These are phyloP conservation scores for Chromis chromis DNA, from an alignment of 2,797 vertebrate species.

Conservation along the genomic window DNA sequence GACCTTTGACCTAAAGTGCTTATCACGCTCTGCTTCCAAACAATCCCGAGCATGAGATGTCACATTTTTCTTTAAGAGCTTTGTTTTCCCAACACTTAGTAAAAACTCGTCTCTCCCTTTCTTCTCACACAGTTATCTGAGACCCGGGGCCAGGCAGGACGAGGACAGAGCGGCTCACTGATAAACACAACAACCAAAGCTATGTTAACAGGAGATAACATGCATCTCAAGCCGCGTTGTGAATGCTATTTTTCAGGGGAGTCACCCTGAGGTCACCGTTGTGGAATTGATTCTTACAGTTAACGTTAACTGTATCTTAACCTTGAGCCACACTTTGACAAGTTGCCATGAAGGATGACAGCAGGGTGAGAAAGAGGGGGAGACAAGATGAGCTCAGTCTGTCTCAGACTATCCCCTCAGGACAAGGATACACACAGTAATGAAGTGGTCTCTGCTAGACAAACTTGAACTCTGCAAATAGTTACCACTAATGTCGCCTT, in stretches of 20 bases:
- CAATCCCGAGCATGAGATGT: slow-evolving; percentile 61
- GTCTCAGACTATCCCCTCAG: slow-evolving; percentile 16
- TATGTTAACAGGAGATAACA: slow-evolving; percentile 35
- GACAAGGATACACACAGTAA: slow-evolving; percentile 14
- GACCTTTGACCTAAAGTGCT: slow-evolving; percentile 78
- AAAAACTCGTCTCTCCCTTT: slow-evolving; percentile 28
- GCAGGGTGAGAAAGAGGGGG: slow-evolving; percentile 2
- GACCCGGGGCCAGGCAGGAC: background rate
- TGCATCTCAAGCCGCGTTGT: background rate
- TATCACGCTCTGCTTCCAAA: slow-evolving; percentile 70
- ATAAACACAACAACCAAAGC: slow-evolving; percentile 21
- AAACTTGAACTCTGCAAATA: slow-evolving; percentile 18
- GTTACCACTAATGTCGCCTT: slow-evolving; percentile 2
- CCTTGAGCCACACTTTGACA: slow-evolving; percentile 56
- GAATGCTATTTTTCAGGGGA: slow-evolving; percentile 20
- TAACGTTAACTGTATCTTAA: slow-evolving; percentile 27
- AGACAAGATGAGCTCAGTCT: slow-evolving; percentile 28
- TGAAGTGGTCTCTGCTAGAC: slow-evolving; percentile 4
- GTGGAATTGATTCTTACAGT: slow-evolving; percentile 22
- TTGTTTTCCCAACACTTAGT: slow-evolving; percentile 44
- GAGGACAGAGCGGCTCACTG: slow-evolving; percentile 6
- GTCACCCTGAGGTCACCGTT: slow-evolving; percentile 28
- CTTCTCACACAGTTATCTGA: slow-evolving; percentile 43
- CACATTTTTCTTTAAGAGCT: slow-evolving; percentile 52
- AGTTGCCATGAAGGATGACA: slow-evolving; percentile 28